Percentiles rank a stretch among this genome's conserved stretches.
Evolutionary conservation across 2,797 vertebrate genomes (phyloP).

Genomic region (Gallinago solitaria): DNA sequence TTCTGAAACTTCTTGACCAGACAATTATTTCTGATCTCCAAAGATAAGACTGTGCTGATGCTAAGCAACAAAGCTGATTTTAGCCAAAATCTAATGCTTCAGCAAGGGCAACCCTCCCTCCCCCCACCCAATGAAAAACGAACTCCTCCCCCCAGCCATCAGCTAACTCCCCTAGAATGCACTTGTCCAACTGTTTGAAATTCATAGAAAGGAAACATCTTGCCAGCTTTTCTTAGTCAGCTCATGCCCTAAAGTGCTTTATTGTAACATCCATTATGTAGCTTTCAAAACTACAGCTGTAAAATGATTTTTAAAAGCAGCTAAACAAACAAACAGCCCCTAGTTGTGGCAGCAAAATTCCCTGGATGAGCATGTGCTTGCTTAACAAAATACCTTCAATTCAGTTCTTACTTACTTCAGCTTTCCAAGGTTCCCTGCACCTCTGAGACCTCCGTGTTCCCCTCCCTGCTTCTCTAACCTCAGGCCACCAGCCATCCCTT

Average conservation of each 20-base stretch:
- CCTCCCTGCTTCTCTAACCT: neutral
- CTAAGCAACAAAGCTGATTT: neutral
- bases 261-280: neutral
- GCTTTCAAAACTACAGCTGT: neutral
- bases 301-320: neutral
- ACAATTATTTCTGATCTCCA: neutral
- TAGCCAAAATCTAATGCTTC: neutral
- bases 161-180: neutral
- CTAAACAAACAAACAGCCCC: neutral
- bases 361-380: neutral
- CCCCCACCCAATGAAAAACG: too few relatives aligned
- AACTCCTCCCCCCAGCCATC: fast-evolving
- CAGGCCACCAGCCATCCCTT: neutral
- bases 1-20: neutral
- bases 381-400: neutral
- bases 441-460: neutral
- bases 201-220: neutral
- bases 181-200: neutral
- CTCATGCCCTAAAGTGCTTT: neutral
- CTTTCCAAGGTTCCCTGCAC: neutral
- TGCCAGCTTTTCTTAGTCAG: neutral
- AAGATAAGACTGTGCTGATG: neutral
- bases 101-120: neutral
- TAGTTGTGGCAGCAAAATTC: neutral
- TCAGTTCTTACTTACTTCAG: neutral